Evolutionary conservation across 2,113 vertebrate genomes (phyloP), one percentile per base, ranked within the genome.

Genomic region (Pluvianellus socialis): DNA sequence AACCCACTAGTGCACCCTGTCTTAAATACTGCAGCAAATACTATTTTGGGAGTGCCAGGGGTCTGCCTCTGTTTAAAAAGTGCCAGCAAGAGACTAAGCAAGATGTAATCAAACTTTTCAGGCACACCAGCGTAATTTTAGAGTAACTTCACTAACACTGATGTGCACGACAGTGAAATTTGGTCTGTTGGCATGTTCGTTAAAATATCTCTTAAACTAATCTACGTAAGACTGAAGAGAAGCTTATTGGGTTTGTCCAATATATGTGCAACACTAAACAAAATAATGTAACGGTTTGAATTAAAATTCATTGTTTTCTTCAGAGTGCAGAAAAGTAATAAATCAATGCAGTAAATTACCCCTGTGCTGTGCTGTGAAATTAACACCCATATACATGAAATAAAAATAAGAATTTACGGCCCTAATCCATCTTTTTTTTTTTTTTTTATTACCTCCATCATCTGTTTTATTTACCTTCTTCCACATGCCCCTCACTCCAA

Each of bases 231-330:
- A 76, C 44, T 61, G 72, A 77, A 86, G 22, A 80, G 47, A 73
- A 82, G 65, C 45, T 62, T 76, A 74, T 15, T 87, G 65, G 32
- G n/a, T 88, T 96, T 90, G 45, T 66, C 66, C 55, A 79, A 66
- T 59, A 22, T 33, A 87, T 21, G 27, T 72, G 91, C 30, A 88
- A 94, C 38, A 58, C 38, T 35, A 68, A 88, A 86, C 62, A 92
- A 94, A 86, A 72, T 26, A 56, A 33, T 71, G 28, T 28, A 61
- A 74, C 47, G 66, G 56, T 88, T 92, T 95, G 93, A 94, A 97
- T 98, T 98, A 98, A 97, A 98, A 97, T 96, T 93, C n/a, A 95
- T 75, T 86, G 27, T 93, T 98, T 97, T 95, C 82, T 73, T 96
- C 72, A 68, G 85, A 97, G 92, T 2, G 33, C 70, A 96, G 92